Conservation (phyloP, 2,113 vertebrate species). For the Atractosteus spatula region DNA sequence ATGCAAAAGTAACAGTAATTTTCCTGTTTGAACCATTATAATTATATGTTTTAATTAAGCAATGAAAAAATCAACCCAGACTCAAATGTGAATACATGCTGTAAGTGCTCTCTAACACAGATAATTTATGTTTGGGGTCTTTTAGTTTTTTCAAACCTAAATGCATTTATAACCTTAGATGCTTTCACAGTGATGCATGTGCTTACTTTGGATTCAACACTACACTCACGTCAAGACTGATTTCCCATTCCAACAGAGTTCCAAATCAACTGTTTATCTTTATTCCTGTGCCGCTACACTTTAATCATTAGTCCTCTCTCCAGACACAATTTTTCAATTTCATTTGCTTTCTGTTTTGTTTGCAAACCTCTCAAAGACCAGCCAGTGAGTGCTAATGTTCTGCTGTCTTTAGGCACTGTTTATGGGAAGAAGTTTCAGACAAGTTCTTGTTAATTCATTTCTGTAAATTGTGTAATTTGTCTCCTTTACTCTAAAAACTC, state of each 20-base stretch:
- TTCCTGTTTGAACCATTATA: too few relatives aligned
- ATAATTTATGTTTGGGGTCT: too few relatives aligned
- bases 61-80: too few relatives aligned
- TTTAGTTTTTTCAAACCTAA: too few relatives aligned
- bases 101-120: too few relatives aligned
- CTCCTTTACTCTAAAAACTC: not conserved
- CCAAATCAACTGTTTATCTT: not conserved
- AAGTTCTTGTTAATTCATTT: not conserved
- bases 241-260: slow-evolving; percentile 7
- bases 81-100: too few relatives aligned
- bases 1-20: too few relatives aligned
- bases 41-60: too few relatives aligned
- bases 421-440: not conserved
- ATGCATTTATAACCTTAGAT: not conserved
- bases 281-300: not conserved
- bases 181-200: slow-evolving; percentile 12
- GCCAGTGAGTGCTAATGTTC: not conserved
- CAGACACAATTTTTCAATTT: not conserved
- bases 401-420: not conserved
- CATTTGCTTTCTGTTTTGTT: not conserved
- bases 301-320: not conserved
- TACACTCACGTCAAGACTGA: not conserved
- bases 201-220: slow-evolving; percentile 21
- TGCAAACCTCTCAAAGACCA: not conserved
- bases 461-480: not conserved